Evolutionary conservation across 2,797 vertebrate genomes (phyloP).

Genomic region (Anolis apletophallus): DNA sequence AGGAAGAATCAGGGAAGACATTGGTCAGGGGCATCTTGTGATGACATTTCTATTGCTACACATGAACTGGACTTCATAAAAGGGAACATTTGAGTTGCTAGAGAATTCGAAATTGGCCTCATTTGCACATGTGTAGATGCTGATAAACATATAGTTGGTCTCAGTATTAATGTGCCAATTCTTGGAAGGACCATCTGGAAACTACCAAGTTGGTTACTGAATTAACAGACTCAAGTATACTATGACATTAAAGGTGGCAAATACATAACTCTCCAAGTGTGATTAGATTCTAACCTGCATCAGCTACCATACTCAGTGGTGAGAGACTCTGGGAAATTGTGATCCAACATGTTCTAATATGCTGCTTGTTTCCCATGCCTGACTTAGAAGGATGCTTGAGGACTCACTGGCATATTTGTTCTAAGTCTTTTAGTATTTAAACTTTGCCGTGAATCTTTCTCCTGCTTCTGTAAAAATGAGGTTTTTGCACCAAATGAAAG

Average conservation of each 20-base stretch:
- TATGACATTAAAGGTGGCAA: not conserved
- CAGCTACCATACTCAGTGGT: too few species aligned
- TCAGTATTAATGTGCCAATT: not conserved
- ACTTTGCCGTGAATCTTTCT: not conserved
- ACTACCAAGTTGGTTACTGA: not conserved
- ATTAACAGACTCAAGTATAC: not conserved
- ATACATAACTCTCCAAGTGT: too few species aligned
- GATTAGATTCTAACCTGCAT: too few species aligned
- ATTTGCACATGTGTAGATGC: slow-evolving; percentile 64
- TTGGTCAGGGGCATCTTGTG: slow-evolving; percentile 29
- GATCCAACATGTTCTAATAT: too few species aligned
- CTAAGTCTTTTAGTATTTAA: not conserved
- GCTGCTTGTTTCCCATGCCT: too few species aligned
- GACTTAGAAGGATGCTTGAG: not conserved
- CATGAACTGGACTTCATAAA: slow-evolving; percentile 35
- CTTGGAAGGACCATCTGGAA: not conserved
- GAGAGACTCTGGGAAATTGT: too few species aligned
- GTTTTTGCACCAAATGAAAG: not conserved
- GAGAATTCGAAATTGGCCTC: slow-evolving; percentile 33
- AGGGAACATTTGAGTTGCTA: slow-evolving; percentile 39
- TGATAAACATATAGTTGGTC: slow-evolving; percentile 58
- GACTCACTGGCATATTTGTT: not conserved
- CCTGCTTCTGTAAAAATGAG: too few species aligned
- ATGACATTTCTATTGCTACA: slow-evolving; percentile 39
- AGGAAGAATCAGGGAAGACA: not conserved